Evolutionary conservation across 2,888 invertebrate genomes (phyloP), one percentile per base, ranked within the genome.

Genomic region (Limnephilus marmoratus): DNA sequence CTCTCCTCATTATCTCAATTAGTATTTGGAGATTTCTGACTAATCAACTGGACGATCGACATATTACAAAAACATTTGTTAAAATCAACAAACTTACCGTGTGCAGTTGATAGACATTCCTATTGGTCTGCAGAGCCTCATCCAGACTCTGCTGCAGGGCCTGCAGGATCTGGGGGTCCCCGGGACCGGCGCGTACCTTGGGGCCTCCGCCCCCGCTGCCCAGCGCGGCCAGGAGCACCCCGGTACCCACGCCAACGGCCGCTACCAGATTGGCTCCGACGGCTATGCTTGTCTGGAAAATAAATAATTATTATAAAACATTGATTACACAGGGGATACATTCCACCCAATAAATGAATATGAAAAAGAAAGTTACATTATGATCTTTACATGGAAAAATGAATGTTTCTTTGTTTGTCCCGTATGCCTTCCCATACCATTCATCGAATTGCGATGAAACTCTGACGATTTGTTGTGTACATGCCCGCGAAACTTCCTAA

Each of bases 231-330:
- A 99, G 95, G 94, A 97, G 98, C 13, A 98, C 97, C 0, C 98
- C 99, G 0, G 99, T 98, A 0, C 98, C 99, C 5, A 98, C 98
- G 0, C 99, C 99, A 93, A 99, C 97, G 11, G 98, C 98, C 94
- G 99, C 97, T 91, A 99, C 97, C 95, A 98, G 97, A 89, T 98
- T 97, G 94, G 99, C 99, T 4, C 99, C 99, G 90, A 99, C 97
- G 0, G 98, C 96, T 83, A 98, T 96, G 94, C 98, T 97, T 0
- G 98, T 97, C 95, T 96, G 93, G 11, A 92, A 45, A 93, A 31
- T 15, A 7, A 49, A 31, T 31, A 31, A 31, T 31, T 31, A 31
- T 31, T 31, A 31, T 31, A 31, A 31, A 31, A 31, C 31, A 31
- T 31, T 86, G 24, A 45, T 49, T 45, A 82, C 13, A 15, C 13